Evolutionary conservation across 1,140 invertebrate species (phyloP).

Genomic region (Drosophila funebris): DNA sequence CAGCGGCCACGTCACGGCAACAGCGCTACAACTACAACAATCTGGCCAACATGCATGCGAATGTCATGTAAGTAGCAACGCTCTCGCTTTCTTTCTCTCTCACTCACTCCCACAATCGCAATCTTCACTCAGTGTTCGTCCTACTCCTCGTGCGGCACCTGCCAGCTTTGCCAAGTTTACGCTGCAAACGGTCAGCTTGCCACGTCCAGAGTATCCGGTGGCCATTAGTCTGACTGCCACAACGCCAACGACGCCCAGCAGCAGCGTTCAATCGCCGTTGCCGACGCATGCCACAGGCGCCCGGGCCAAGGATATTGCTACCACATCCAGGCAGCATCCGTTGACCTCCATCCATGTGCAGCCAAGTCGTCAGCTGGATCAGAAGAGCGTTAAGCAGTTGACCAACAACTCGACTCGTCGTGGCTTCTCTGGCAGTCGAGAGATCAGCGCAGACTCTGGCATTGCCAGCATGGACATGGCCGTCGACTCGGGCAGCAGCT

Average conservation of each 20-base stretch:
- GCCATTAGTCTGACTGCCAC: slow-evolving; percentile 81
- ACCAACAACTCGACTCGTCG: slow-evolving; percentile 86
- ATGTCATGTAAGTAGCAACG: slow-evolving; percentile 78
- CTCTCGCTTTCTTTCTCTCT: neutral
- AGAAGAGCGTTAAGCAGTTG: slow-evolving; percentile 90
- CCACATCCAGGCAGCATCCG: slow-evolving; percentile 35
- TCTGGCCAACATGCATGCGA: slow-evolving; percentile 81
- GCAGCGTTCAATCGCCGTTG: slow-evolving; percentile 66
- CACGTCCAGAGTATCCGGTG: slow-evolving; percentile 89
- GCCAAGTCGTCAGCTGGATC: slow-evolving; percentile 84
- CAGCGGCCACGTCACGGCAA: slow-evolving; percentile 22
- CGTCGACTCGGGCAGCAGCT: slow-evolving; percentile 68
- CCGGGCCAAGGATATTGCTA: slow-evolving; percentile 55
- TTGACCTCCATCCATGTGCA: slow-evolving; percentile 71
- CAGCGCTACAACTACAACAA: slow-evolving; percentile 69
- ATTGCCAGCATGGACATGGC: slow-evolving; percentile 86
- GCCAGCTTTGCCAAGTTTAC: slow-evolving; percentile 87
- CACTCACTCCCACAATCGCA: neutral
- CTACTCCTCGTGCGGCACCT: slow-evolving; percentile 64
- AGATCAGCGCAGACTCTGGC: slow-evolving; percentile 86
- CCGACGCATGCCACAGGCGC: slow-evolving; percentile 47
- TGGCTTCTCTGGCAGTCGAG: slow-evolving; percentile 81
- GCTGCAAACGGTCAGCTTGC: slow-evolving; percentile 89
- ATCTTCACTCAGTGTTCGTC: slow-evolving; percentile 56
- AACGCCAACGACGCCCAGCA: slow-evolving; percentile 73